Base-by-base conservation (phyloP, 2,888 invertebrate species). In the Zaprionus lineosus region DNA sequence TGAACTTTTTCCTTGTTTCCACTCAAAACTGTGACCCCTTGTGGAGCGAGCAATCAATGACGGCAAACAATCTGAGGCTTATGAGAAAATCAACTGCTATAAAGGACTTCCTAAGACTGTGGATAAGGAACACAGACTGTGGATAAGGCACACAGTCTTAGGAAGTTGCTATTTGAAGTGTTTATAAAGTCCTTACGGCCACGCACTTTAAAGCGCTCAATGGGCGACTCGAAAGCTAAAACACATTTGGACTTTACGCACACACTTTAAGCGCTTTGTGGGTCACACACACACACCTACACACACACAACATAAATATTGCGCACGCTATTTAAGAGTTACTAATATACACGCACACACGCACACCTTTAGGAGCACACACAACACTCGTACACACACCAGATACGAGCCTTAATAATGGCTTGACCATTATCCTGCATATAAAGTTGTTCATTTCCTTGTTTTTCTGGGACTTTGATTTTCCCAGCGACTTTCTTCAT, bases 371-470 rank as follows among this genome's bases (percentile, higher is more conserved):
- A 48, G 16, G 36, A 2, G 6, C 28, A 37, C 24, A 26, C 29
- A 34, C 8, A 8, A 14, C 16, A 41, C 12, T 19, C 9, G 11
- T 18, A 8, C 34, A 39, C 28, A 53, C n/a, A 21, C 44, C 51
- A 46, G 37, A 56, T 41, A 39, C 53, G 60, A 57, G 65, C 63
- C 73, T 67, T 62, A 70, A 74, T 83, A 79, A 76, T 81, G 83
- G 61, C 69, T 69, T 64, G 74, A 64, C 76, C 76, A 81, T 81
- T 81, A 83, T 79, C 81, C 81, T 81, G 79, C 79, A 81, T 81
- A 79, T 83, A 83, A 83, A 81, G 74, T 74, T 76, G 76, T 74
- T 83, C 83, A 79, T 83, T 76, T 83, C 68, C 60, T 71, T 67
- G 66, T 64, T 58, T 41, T 29, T 11, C 11, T 18, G 34, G 37